These are phyloP conservation scores for Melanerpes formicivorus DNA, from an alignment of 2,113 vertebrate species.

Conservation along the genomic window DNA sequence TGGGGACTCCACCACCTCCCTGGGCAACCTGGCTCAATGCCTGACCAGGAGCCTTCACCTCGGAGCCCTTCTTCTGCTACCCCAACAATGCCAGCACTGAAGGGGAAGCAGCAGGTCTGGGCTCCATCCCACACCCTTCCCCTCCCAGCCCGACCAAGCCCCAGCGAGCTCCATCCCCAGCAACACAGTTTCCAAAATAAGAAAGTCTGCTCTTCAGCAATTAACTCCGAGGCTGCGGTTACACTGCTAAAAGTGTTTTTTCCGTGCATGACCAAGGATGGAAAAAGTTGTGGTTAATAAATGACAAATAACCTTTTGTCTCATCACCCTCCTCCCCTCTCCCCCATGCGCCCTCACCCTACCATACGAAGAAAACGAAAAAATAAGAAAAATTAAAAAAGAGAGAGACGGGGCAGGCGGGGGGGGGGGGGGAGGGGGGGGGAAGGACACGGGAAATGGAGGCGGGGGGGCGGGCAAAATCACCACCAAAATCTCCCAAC, in stretches of 20 bases:
- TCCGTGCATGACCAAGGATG: slow-evolving; percentile 71
- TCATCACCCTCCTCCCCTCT: not conserved
- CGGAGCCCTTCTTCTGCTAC: rapidly evolving
- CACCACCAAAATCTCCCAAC: slow-evolving; percentile 38
- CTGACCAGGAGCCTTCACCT: not conserved
- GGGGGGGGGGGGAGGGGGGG: rapidly evolving
- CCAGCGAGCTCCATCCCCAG: not conserved
- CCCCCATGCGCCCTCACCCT: not conserved
- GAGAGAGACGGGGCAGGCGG: rapidly evolving
- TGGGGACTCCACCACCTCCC: too few species aligned
- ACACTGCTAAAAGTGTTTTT: slow-evolving; percentile 57
- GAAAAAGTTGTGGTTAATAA: slow-evolving; percentile 77
- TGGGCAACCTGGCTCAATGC: too few species aligned
- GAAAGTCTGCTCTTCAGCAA: slow-evolving; percentile 62
- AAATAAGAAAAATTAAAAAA: not conserved
- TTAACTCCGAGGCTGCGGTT: slow-evolving; percentile 51
- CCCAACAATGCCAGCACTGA: not conserved
- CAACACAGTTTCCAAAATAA: slow-evolving; percentile 69
- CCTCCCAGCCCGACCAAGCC: not conserved
- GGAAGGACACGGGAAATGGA: not conserved
- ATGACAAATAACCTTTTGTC: slow-evolving; percentile 71
- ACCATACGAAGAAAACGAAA: not conserved
- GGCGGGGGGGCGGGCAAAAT: not conserved
- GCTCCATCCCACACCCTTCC: not conserved
- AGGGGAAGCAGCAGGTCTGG: rapidly evolving